phyloP scores from a whole-genome alignment of 2,113 vertebrate species.

The Hemiprocne comata region DNA sequence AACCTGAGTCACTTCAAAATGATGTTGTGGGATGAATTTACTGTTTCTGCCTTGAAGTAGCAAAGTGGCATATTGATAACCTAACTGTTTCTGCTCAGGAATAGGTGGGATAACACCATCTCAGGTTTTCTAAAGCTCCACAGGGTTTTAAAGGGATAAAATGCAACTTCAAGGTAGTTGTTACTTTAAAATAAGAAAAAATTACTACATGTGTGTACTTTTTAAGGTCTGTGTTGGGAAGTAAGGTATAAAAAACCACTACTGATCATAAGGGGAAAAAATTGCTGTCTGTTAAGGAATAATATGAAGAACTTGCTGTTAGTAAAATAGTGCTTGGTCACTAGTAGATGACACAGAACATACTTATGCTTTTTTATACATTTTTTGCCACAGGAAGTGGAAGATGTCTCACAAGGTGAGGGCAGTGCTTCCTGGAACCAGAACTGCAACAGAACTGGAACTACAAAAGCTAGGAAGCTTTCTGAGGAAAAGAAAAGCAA shows the following conservation, averaged over 20 bases:
- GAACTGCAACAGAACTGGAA: not conserved
- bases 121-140: fast-evolving
- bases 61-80: not conserved
- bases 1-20: not conserved
- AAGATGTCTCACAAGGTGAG: slow-evolving; percentile 27
- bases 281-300: not conserved
- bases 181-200: not conserved
- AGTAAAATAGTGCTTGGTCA: not conserved
- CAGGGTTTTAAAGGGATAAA: not conserved
- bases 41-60: not conserved
- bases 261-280: not conserved
- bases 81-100: not conserved
- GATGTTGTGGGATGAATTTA: not conserved
- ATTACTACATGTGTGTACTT: not conserved
- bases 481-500: not conserved
- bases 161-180: not conserved
- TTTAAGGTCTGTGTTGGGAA: not conserved
- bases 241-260: not conserved
- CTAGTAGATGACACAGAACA: not conserved
- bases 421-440: not conserved
- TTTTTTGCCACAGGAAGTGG: slow-evolving; percentile 55
- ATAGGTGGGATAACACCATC: not conserved
- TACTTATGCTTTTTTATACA: not conserved
- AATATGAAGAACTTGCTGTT: not conserved
- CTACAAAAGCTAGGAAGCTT: not conserved